Evolutionary conservation across 2,797 vertebrate species (phyloP).

Genomic region (Coregonus suidteri): DNA sequence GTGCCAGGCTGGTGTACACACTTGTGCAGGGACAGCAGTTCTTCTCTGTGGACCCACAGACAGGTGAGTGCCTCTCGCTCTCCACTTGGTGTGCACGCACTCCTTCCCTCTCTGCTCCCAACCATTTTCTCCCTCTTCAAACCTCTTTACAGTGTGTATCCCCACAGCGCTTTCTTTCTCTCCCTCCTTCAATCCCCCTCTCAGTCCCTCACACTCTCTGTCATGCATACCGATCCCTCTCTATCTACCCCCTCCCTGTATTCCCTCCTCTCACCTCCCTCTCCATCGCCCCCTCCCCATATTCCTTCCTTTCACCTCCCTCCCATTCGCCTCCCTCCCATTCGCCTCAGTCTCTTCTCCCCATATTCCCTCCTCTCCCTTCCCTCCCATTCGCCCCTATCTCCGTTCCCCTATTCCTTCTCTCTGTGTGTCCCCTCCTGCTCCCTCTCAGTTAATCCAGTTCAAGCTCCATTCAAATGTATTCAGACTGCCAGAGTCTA

Average conservation of each 20-base stretch:
- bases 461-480: conserved; percentile 49
- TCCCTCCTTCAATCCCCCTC: no score
- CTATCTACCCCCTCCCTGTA: no score
- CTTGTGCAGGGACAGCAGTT: conserved; percentile 88
- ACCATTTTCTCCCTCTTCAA: neutral
- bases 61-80: conserved; percentile 72
- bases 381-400: conserved; percentile 15
- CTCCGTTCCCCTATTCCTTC: conserved; percentile 8
- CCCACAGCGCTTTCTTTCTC: neutral
- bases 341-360: neutral
- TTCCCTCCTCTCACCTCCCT: no score
- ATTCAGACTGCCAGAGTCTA: conserved; percentile 52
- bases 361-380: conserved; percentile 13
- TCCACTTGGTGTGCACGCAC: conserved; percentile 15
- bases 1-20: conserved; percentile 89
- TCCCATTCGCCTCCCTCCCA: neutral
- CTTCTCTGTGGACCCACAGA: conserved; percentile 93
- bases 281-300: neutral
- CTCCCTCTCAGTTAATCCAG: conserved; percentile 22
- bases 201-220: no score
- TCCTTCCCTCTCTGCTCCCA: neutral
- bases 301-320: neutral
- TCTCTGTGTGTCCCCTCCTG: neutral
- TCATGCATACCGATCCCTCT: no score
- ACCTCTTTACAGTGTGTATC: neutral